Evolutionary conservation across 1,140 invertebrate species (phyloP).

Genomic region (Drosophila miranda): DNA sequence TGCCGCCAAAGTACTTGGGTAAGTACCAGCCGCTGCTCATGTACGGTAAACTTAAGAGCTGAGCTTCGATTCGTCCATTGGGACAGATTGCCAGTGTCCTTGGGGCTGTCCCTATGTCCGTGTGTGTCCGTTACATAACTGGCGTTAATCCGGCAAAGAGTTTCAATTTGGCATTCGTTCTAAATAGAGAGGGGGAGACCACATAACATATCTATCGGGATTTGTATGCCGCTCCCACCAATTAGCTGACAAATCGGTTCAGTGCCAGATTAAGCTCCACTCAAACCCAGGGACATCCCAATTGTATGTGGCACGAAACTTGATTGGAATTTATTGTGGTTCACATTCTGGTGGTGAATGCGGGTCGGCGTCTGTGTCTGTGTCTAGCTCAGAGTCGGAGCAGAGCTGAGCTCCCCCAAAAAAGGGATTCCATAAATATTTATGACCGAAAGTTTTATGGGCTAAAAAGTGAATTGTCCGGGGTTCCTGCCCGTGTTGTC

Average conservation of each 20-base stretch:
- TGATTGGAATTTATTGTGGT: slow-evolving; percentile 72
- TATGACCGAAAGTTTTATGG: slow-evolving; percentile 35
- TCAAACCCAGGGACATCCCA: slow-evolving; percentile 26
- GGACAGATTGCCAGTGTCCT: slow-evolving; percentile 36
- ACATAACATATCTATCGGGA: slow-evolving; percentile 57
- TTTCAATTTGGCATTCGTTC: slow-evolving; percentile 26
- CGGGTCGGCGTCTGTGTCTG: background rate
- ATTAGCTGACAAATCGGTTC: slow-evolving; percentile 57
- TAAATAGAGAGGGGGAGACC: slow-evolving; percentile 29
- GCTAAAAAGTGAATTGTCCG: slow-evolving; percentile 13
- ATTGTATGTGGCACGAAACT: slow-evolving; percentile 67
- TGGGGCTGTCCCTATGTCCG: background rate
- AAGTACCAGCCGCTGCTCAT: slow-evolving; percentile 18
- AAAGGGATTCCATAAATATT: slow-evolving; percentile 47
- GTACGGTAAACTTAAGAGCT: slow-evolving; percentile 34
- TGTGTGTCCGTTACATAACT: slow-evolving; percentile 41
- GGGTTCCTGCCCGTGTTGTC: background rate
- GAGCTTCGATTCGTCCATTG: slow-evolving; percentile 35
- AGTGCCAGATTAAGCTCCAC: slow-evolving; percentile 41
- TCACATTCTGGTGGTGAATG: background rate
- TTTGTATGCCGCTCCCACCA: slow-evolving; percentile 46
- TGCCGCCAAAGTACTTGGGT: slow-evolving; percentile 11
- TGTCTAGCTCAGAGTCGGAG: too few relatives aligned
- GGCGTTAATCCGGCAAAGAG: slow-evolving; percentile 40
- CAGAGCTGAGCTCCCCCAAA: slow-evolving; percentile 9